Evolutionary conservation across 1,140 invertebrate species (phyloP).

Genomic region (Kradibia gibbosae): DNA sequence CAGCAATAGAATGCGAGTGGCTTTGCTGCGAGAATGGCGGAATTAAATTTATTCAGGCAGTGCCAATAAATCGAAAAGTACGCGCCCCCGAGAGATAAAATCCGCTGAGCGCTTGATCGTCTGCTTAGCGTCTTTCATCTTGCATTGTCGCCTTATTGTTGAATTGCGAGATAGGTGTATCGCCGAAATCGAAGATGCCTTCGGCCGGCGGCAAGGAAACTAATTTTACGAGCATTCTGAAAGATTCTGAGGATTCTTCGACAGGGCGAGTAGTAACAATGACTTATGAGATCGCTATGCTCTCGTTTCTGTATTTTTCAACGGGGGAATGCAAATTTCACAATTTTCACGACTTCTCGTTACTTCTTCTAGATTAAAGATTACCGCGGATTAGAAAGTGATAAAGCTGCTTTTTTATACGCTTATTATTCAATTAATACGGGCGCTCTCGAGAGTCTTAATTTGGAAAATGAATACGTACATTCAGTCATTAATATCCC

Average conservation of each 20-base stretch:
- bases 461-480: too few relatives aligned
- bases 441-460: too few relatives aligned
- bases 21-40: slow-evolving; percentile 55
- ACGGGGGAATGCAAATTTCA: background rate
- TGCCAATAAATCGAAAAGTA: slow-evolving; percentile 67
- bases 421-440: too few relatives aligned
- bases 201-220: background rate
- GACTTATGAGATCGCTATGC: background rate
- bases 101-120: slow-evolving; percentile 52
- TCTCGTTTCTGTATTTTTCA: background rate
- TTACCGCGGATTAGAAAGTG: too few relatives aligned
- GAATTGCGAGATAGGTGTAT: background rate
- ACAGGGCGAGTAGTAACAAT: background rate
- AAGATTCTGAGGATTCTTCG: background rate
- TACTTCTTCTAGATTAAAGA: background rate
- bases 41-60: slow-evolving; percentile 70
- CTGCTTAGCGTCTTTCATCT: slow-evolving; percentile 54
- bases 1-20: slow-evolving; percentile 56
- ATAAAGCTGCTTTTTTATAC: too few relatives aligned
- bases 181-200: slow-evolving; percentile 14
- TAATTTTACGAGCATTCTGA: slow-evolving; percentile 1
- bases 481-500: too few relatives aligned
- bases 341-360: background rate
- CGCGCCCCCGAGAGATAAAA: slow-evolving; percentile 62
- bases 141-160: slow-evolving; percentile 49